Base-by-base conservation (phyloP, 2,888 invertebrate genomes). In the Augiades crinisus region DNA sequence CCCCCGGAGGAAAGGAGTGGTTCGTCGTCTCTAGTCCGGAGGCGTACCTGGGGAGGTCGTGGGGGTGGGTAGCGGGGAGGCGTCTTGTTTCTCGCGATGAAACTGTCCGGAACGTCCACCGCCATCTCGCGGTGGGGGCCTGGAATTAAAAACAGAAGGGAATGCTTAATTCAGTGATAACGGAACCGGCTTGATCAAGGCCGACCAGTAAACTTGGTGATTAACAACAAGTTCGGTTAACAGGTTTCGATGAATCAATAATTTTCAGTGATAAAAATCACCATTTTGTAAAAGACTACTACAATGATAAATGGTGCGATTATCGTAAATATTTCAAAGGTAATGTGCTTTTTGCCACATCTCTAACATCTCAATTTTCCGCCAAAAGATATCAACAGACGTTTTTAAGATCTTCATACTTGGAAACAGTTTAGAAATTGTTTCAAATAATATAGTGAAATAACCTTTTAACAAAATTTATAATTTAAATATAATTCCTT, bases 91-190 rank as follows among this genome's bases (percentile, higher is more conserved):
- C 95, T 91, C 64, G 95, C 96, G 73, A 97, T 94, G 91, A 98
- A 98, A 70, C 95, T 95, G 81, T 98, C 98, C 74, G 99, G 99
- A 71, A 98, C 98, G 90, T 99, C 99, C 83, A 99, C 98, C 79
- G 99, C 98, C 96, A 98, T 97, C 93, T 99, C 99, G 79, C 98
- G 94, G 92, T 98, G 98, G 75, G 96, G 96, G 83, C 95, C 95
- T 92, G 86, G 58, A 90, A 87, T 30, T 36, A 38, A 53, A 60
- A 2, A 57, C n/a, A n/a, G 46, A 37, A 17, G 24, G 36, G 24
- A 40, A 41, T 27, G 17, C 40, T 52, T 34, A 46, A 30, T 22
- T 10, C 10, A 22, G 0, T 34, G n/a, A 36, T 27, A 17, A 16
- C 16, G 6, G 22, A 13, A 43, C 13, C 12, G 31, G 17, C 17